Evolutionary conservation across 2,113 vertebrate species (phyloP).

Genomic region (Eubucco bourcierii): DNA sequence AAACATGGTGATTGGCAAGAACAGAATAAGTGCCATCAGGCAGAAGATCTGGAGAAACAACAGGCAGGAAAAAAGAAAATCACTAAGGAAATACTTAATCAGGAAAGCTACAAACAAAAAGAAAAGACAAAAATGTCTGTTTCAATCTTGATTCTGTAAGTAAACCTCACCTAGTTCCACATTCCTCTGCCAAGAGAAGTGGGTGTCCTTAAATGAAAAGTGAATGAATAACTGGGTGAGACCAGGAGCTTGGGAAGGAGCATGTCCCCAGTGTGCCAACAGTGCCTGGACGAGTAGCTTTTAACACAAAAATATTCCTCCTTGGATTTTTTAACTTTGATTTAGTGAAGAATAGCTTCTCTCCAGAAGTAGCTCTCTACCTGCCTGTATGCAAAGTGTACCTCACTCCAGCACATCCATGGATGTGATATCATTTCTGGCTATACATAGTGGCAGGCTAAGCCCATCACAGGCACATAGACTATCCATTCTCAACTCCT

Average conservation of each 20-base stretch:
- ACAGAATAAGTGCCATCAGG: conserved; percentile 32
- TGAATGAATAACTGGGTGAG: neutral
- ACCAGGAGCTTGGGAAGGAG: neutral
- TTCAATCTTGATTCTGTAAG: neutral
- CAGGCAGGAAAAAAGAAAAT: neutral
- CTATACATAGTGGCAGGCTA: neutral
- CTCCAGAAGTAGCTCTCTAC: neutral
- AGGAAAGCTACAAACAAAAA: neutral
- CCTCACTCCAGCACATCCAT: neutral
- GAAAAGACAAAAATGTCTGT: neutral
- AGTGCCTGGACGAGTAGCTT: neutral
- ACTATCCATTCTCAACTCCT: neutral
- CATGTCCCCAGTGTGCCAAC: neutral
- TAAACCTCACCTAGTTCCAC: neutral
- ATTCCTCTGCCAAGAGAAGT: neutral
- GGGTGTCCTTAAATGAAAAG: neutral
- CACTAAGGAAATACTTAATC: neutral
- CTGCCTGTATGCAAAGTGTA: neutral
- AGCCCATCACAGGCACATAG: neutral
- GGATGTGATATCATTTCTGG: neutral
- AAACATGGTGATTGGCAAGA: conserved; percentile 43
- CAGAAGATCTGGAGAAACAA: neutral
- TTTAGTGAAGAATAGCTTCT: neutral
- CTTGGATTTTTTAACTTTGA: neutral
- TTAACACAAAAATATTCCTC: neutral